Conservation (phyloP, 1,140 invertebrate species). For the Drosophila auraria region DNA sequence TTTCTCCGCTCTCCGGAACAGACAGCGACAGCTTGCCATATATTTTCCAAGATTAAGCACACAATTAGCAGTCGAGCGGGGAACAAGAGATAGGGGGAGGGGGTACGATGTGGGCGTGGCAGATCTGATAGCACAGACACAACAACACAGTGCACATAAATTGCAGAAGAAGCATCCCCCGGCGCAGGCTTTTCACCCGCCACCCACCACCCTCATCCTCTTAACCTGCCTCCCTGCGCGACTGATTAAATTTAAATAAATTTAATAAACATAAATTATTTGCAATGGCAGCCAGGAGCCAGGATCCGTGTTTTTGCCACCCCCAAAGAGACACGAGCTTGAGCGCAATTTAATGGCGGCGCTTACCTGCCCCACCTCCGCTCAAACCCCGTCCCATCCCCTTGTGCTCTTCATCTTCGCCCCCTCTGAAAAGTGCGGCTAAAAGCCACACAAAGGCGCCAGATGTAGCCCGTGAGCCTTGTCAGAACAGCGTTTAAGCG, state of each 20-base stretch:
- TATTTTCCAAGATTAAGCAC: slow-evolving; percentile 81
- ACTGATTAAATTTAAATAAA: slow-evolving; percentile 85
- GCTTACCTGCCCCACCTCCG: slow-evolving; percentile 61
- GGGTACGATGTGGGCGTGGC: slow-evolving; percentile 49
- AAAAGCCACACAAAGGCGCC: slow-evolving; percentile 75
- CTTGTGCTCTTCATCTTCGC: slow-evolving; percentile 3
- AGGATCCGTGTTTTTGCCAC: slow-evolving; percentile 23
- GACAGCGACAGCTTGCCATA: slow-evolving; percentile 65
- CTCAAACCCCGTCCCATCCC: slow-evolving; percentile 9
- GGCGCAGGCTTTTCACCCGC: background rate
- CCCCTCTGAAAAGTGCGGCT: slow-evolving; percentile 35
- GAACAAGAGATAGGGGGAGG: slow-evolving; percentile 1
- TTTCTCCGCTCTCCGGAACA: slow-evolving; percentile 28
- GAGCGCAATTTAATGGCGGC: slow-evolving; percentile 70
- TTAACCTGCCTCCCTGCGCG: slow-evolving; percentile 33
- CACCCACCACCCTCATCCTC: slow-evolving; percentile 9
- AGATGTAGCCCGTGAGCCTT: slow-evolving; percentile 71
- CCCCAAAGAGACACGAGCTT: slow-evolving; percentile 43
- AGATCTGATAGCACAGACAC: slow-evolving; percentile 39
- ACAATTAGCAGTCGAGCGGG: slow-evolving; percentile 71
- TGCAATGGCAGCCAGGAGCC: slow-evolving; percentile 60
- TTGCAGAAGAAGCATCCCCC: slow-evolving; percentile 73
- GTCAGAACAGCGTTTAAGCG: slow-evolving; percentile 58
- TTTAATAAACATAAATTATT: slow-evolving; percentile 85
- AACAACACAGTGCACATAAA: slow-evolving; percentile 79